Percentiles rank a stretch among this genome's conserved stretches.
Conservation (phyloP, 2,888 invertebrate genomes). For the Drosophila sordidula region DNA sequence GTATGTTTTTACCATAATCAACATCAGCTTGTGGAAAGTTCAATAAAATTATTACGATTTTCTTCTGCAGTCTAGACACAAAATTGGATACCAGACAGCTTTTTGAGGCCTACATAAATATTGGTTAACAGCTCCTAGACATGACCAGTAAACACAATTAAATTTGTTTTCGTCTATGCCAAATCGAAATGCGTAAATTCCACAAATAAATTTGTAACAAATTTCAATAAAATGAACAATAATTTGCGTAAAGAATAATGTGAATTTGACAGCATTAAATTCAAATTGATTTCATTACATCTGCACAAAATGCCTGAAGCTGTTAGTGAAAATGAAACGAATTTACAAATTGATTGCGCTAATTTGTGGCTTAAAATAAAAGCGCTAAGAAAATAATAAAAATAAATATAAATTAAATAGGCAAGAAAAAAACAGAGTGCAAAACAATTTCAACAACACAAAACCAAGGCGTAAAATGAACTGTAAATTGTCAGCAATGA, state of each 20-base stretch:
- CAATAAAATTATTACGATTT: conserved; percentile 32
- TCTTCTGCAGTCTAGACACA: conserved; percentile 43
- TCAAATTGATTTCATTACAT: conserved; percentile 38
- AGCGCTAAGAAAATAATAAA: neutral
- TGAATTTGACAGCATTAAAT: conserved; percentile 33
- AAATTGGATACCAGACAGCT: conserved; percentile 35
- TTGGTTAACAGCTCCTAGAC: conserved; percentile 34
- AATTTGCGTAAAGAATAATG: conserved; percentile 44
- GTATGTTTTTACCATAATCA: conserved; percentile 8
- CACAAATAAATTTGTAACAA: conserved; percentile 56
- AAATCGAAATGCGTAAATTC: conserved; percentile 41
- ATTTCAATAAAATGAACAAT: conserved; percentile 45
- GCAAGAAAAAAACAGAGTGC: conserved; percentile 16
- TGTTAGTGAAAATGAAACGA: conserved; percentile 34
- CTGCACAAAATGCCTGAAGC: conserved; percentile 22
- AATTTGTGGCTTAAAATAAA: conserved; percentile 55
- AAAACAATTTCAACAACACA: conserved; percentile 31
- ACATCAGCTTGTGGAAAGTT: conserved; percentile 14
- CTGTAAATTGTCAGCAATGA: conserved; percentile 18
- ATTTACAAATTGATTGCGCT: conserved; percentile 69
- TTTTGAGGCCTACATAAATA: conserved; percentile 28
- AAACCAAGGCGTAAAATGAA: conserved; percentile 7
- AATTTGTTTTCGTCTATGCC: conserved; percentile 35
- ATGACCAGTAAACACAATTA: conserved; percentile 40
- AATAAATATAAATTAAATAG: conserved; percentile 28